Percentiles rank a stretch among this genome's conserved stretches.
phyloP scores from a whole-genome alignment of 2,113 vertebrate genomes.

The Mesoclemmys tuberculata region DNA sequence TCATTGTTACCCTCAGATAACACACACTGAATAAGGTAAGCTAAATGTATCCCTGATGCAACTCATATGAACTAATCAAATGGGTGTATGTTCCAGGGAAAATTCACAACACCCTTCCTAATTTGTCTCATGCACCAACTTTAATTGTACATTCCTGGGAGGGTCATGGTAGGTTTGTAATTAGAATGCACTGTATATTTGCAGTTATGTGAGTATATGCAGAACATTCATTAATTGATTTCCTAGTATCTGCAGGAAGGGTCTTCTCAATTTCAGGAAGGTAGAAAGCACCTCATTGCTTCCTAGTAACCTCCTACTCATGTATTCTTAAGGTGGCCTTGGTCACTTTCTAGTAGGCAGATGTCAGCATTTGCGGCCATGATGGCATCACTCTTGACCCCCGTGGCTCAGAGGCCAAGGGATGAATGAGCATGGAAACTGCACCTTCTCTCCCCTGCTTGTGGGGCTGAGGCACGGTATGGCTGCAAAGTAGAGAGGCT shows the following conservation, averaged over 20 bases:
- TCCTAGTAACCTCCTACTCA: not conserved
- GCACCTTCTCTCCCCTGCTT: not conserved
- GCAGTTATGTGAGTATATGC: not conserved
- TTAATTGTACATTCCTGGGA: slow-evolving; percentile 4
- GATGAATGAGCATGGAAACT: not conserved
- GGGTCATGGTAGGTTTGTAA: not conserved
- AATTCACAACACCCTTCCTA: rapidly evolving
- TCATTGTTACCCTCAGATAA: not conserved
- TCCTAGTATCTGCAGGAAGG: not conserved
- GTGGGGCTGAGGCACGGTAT: not conserved
- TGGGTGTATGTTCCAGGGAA: not conserved
- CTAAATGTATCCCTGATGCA: not conserved
- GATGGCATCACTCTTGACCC: not conserved
- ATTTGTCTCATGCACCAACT: rapidly evolving
- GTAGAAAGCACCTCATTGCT: not conserved
- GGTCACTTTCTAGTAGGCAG: not conserved
- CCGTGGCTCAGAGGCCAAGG: not conserved
- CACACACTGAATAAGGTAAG: not conserved
- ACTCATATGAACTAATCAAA: not conserved
- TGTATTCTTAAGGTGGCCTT: not conserved
- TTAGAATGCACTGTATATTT: not conserved
- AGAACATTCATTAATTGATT: not conserved
- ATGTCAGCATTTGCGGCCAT: not conserved
- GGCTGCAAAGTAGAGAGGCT: not conserved
- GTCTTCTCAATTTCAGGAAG: rapidly evolving